A percentile compares a stretch with the other conserved stretches of the same genome.
Conservation (phyloP, 2,113 vertebrate species). For the Zosterops hypoxanthus region DNA sequence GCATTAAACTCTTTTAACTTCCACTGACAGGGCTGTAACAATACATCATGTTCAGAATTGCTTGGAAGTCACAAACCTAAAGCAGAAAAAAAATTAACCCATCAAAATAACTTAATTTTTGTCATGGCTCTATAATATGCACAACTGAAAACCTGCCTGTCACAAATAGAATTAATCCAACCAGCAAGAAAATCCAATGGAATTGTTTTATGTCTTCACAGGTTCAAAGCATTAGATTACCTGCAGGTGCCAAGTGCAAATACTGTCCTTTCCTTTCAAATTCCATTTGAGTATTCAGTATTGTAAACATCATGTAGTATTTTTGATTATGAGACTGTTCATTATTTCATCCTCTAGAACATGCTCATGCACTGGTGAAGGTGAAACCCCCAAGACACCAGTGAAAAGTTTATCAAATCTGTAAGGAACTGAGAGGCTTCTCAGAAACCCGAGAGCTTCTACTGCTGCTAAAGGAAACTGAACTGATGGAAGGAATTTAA, state of each 20-base stretch:
- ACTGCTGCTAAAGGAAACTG: background rate
- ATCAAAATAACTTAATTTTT: background rate
- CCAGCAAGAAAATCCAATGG: background rate
- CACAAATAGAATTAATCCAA: background rate
- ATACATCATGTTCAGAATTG: conserved; percentile 22
- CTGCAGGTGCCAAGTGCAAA: background rate
- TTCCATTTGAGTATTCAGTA: background rate
- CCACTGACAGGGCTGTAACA: background rate
- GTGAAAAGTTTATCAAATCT: background rate
- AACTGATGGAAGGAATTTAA: background rate
- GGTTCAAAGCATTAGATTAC: background rate
- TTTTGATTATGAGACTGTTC: background rate
- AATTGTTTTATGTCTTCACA: background rate
- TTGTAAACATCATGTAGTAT: background rate
- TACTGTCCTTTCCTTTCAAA: background rate
- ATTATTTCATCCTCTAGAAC: background rate
- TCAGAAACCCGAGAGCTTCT: background rate
- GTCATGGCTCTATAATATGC: background rate
- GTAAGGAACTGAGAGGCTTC: background rate
- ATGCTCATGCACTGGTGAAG: background rate
- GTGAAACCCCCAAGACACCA: background rate
- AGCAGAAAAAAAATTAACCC: background rate
- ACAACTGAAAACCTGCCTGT: background rate
- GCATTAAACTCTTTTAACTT: conserved; percentile 35
- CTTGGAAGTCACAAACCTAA: background rate